Base-by-base conservation (phyloP, 1,140 invertebrate genomes). In the Anastrepha ludens region DNA sequence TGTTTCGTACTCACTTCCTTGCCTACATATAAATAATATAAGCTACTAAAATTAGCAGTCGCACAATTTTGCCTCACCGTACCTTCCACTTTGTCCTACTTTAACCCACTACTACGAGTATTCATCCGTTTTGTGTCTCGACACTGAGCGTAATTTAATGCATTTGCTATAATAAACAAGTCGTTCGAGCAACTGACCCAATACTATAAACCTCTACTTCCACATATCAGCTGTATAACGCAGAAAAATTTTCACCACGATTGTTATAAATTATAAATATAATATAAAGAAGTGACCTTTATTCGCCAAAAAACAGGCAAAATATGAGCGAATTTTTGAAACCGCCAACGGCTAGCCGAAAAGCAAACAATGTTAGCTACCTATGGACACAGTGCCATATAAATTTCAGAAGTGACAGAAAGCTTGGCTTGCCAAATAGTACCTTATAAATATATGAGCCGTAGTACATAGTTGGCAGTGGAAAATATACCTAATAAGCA, bases 131-230 rank as follows among this genome's bases (percentile, higher is more conserved):
- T 2, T 41, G 29, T 1, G 11, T 3, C 62, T 11, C 39, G 65
- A 67, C 65, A 29, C 65, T 67, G 65, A 67, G 65, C 65, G 65
- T 67, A 20, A 67, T 67, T 67, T 67, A 67, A 67, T 67, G 65
- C 65, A 11, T 39, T 67, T 29, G 20, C 29, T 67, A 29, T 39
- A 67, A 67, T 67, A 29, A 67, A 41, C 65, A 67, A 39, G 65
- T 67, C 9, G 1, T 29, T 67, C 65, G 65, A 20, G 65, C 65
- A 67, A 67, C 39, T 67, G 65, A 67, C 65, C 65, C 55, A 58
- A 58, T 58, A 58, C 55, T 58, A 58, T 58, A 58, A 58, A 7
- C 55, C 55, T 58, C 1, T 8, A 58, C 55, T 8, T 58, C 7
- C 13, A 58, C 55, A 58, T 58, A 58, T 58, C 9, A 2, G 65